Conservation (phyloP, 1,140 invertebrate genomes). For the Agrypnia vestita region DNA sequence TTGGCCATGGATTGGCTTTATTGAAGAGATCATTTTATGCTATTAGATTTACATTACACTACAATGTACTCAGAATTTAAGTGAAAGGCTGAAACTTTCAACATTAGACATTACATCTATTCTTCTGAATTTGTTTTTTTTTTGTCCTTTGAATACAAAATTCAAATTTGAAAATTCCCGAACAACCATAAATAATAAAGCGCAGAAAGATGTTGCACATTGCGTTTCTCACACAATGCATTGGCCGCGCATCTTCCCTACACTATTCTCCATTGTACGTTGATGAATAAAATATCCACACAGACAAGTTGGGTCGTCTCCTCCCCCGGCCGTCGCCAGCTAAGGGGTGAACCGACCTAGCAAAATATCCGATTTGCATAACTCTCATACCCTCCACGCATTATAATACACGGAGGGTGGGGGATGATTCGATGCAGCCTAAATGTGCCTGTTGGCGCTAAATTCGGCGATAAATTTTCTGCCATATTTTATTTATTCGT, state of each 20-base stretch:
- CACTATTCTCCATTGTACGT: not conserved
- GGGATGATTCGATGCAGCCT: conserved; percentile 3
- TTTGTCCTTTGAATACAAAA: no score
- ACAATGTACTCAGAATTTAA: no score
- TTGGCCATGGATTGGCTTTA: no score
- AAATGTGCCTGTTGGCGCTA: conserved; percentile 13
- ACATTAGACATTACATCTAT: no score
- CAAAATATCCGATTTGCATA: conserved; percentile 7
- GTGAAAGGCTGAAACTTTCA: no score
- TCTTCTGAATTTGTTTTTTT: no score
- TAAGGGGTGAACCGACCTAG: not conserved
- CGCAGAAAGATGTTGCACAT: not conserved
- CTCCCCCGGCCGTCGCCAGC: not conserved
- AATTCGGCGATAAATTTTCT: conserved; percentile 31
- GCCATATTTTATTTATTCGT: conserved; percentile 24
- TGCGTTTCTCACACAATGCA: conserved; percentile 1
- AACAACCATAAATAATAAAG: no score
- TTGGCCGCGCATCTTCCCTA: not conserved
- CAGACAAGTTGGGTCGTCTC: conserved; percentile 4
- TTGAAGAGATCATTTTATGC: no score
- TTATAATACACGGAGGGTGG: no score
- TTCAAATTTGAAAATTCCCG: no score
- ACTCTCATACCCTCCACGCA: not conserved
- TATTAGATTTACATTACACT: no score
- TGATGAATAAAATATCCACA: conserved; percentile 15